Percentiles rank a stretch among this genome's conserved stretches.
Conservation (phyloP, 2,113 vertebrate genomes). For the Clarias gariepinus region DNA sequence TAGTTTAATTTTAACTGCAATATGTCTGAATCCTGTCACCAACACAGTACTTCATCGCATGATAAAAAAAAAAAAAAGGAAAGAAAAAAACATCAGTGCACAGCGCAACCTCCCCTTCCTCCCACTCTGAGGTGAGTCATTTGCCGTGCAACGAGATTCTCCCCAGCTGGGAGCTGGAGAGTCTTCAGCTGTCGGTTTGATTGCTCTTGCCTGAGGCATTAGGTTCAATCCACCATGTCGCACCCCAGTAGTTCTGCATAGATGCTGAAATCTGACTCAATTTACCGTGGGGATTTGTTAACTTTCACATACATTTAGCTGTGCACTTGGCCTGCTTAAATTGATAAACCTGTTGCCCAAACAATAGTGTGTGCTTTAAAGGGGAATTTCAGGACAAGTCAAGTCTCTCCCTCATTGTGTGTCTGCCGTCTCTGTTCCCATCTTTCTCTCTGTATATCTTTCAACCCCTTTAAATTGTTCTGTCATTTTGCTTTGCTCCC, state of each 20-base stretch:
- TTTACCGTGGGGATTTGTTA: constrained; percentile 86
- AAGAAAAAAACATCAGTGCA: constrained; percentile 32
- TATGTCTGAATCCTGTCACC: constrained; percentile 30
- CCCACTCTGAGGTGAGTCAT: constrained; percentile 76
- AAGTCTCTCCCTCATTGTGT: constrained; percentile 9
- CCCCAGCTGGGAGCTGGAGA: constrained; percentile 73
- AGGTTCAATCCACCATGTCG: constrained; percentile 83
- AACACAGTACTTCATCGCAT: constrained; percentile 49
- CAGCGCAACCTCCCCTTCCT: constrained; percentile 54
- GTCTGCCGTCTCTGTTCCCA: not conserved
- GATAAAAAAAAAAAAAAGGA: constrained; percentile 39
- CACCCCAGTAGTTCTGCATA: constrained; percentile 85
- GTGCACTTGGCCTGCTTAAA: constrained; percentile 84
- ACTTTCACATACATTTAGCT: constrained; percentile 88
- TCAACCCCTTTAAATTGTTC: not conserved
- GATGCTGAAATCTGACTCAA: constrained; percentile 83
- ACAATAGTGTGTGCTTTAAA: constrained; percentile 64
- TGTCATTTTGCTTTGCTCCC: not conserved
- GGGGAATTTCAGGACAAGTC: constrained; percentile 36
- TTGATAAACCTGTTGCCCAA: constrained; percentile 85
- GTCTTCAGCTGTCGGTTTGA: constrained; percentile 83
- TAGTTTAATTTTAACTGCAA: constrained; percentile 32
- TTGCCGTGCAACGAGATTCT: constrained; percentile 76
- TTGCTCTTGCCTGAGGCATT: constrained; percentile 85
- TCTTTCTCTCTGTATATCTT: not conserved